Conservation (phyloP, 1,140 invertebrate species). For the Zaprionus taronus region DNA sequence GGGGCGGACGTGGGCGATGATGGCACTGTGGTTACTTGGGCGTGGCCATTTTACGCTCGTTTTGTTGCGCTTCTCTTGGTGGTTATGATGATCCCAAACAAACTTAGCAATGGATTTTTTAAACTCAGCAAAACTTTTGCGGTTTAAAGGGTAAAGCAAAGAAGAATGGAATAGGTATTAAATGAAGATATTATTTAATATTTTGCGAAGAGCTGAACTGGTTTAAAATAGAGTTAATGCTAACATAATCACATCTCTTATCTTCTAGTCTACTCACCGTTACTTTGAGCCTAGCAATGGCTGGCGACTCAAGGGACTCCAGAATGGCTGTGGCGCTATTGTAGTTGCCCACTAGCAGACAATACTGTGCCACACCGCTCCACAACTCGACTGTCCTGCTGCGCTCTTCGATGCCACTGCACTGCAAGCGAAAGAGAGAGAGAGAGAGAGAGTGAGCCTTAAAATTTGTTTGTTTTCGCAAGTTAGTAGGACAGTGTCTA, state of each 20-base stretch:
- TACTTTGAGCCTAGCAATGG: conserved; percentile 79
- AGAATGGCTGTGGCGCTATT: conserved; percentile 81
- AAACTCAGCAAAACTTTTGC: background rate
- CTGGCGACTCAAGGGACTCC: conserved; percentile 79
- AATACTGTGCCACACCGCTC: conserved; percentile 74
- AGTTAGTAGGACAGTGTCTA: conserved; percentile 1
- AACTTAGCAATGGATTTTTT: background rate
- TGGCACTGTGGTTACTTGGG: conserved; percentile 27
- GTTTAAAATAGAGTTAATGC: background rate
- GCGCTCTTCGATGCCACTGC: conserved; percentile 65
- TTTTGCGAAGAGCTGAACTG: no score
- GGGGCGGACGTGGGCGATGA: background rate
- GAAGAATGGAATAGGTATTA: background rate
- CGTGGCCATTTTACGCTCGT: conserved; percentile 7
- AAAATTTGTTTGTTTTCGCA: conserved; percentile 20
- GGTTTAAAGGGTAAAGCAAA: background rate
- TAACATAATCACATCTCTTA: background rate
- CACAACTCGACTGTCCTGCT: conserved; percentile 68
- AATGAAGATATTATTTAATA: background rate
- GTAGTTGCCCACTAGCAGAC: conserved; percentile 73
- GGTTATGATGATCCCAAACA: conserved; percentile 3
- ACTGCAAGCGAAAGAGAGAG: conserved; percentile 39
- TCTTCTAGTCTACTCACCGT: conserved; percentile 65
- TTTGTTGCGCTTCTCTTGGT: conserved; percentile 1
- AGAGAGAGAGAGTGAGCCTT: background rate